A percentile compares a stretch with the other conserved stretches of the same genome.
These are phyloP conservation scores for Leptinotarsa defecta DNA, from an alignment of 1,140 invertebrate species.

Conservation along the genomic window DNA sequence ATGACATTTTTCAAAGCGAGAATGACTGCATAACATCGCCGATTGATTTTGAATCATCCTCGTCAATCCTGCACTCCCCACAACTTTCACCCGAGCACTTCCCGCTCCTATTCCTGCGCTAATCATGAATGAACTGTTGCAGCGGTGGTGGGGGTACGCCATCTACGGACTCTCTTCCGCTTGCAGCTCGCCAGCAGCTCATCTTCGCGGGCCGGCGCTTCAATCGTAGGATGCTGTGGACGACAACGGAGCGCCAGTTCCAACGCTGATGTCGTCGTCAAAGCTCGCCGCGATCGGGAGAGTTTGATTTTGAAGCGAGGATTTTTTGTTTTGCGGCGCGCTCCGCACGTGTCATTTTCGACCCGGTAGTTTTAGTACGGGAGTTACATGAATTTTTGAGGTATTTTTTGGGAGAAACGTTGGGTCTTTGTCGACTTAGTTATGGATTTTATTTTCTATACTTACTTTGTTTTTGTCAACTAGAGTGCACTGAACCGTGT, in stretches of 20 bases:
- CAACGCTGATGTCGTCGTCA: neutral
- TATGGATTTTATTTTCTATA: too few relatives aligned
- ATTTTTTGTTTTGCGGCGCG: constrained; percentile 1
- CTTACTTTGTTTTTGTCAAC: too few relatives aligned
- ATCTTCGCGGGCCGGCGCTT: constrained; percentile 4
- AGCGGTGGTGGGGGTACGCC: neutral
- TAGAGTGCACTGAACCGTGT: too few relatives aligned
- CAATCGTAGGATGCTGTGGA: constrained; percentile 1
- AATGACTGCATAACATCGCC: neutral
- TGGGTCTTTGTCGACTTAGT: too few relatives aligned
- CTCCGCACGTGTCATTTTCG: neutral
- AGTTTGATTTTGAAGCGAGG: neutral
- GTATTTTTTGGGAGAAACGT: too few relatives aligned
- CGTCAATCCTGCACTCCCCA: neutral
- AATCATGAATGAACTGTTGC: constrained; percentile 8
- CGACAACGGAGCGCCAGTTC: neutral
- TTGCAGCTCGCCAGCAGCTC: neutral
- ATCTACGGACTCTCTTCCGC: neutral
- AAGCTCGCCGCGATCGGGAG: neutral
- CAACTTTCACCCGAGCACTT: neutral
- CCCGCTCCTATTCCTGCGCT: neutral
- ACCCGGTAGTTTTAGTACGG: too few relatives aligned
- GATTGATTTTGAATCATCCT: neutral
- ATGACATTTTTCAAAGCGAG: too few relatives aligned
- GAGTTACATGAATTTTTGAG: too few relatives aligned